Conservation (phyloP, 1,140 invertebrate species). For the Drosophila orosa region DNA sequence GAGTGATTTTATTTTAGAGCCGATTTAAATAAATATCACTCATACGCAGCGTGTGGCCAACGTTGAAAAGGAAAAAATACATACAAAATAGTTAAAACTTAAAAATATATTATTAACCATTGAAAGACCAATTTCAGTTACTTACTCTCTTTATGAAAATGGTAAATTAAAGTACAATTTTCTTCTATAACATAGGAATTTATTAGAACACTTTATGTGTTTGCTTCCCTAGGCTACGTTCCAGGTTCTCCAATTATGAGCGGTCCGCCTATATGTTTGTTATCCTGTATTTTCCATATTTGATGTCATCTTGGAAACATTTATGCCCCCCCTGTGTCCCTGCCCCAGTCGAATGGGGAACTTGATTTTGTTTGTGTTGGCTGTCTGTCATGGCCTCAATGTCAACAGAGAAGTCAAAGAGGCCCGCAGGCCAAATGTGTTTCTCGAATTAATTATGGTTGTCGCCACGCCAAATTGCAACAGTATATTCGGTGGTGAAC, state of each 20-base stretch:
- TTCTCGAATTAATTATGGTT: conserved; percentile 63
- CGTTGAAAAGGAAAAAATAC: neutral
- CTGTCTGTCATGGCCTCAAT: conserved; percentile 46
- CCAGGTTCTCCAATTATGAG: neutral
- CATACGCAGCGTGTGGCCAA: conserved; percentile 7
- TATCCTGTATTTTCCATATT: conserved; percentile 38
- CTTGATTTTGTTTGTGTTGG: conserved; percentile 38
- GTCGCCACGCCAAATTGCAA: conserved; percentile 52
- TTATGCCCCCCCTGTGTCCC: neutral
- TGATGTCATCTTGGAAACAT: conserved; percentile 38
- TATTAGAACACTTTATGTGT: neutral
- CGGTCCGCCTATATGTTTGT: conserved; percentile 3
- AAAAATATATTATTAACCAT: neutral
- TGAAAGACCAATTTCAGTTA: neutral
- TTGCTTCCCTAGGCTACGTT: neutral
- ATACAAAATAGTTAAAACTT: neutral
- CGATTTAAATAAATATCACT: conserved; percentile 4
- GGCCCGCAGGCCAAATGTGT: conserved; percentile 42
- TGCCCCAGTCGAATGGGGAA: neutral
- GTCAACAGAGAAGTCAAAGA: conserved; percentile 36
- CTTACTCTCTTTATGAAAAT: neutral
- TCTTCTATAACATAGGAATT: neutral
- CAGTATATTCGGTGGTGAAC: conserved; percentile 18
- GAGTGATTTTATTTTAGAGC: too few species aligned
- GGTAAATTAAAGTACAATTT: too few species aligned